phyloP scores from a whole-genome alignment of 2,888 invertebrate genomes.

The Drosophila cognata region DNA sequence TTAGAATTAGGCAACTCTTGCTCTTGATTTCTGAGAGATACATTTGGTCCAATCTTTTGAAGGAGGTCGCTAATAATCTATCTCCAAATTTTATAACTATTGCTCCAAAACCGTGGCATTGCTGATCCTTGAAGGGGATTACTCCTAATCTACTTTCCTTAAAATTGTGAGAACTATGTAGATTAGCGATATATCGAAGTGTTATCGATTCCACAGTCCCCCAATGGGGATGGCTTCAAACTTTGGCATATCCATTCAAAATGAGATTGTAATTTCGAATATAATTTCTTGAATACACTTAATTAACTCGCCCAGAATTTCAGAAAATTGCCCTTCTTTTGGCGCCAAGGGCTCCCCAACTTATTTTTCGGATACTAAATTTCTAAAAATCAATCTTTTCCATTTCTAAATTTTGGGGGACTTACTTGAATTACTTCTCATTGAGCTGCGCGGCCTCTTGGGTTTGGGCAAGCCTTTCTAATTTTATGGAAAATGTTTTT shows the following conservation, averaged over 20 bases:
- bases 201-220: no score
- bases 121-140: neutral
- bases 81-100: neutral
- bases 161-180: neutral
- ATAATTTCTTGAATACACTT: neutral
- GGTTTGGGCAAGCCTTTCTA: neutral
- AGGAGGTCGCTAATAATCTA: neutral
- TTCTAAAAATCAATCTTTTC: neutral
- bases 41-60: neutral
- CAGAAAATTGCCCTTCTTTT: neutral
- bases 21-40: no score
- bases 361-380: neutral
- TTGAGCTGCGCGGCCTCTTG: no score
- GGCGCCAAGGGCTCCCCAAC: no score
- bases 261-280: neutral
- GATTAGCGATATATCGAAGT: neutral
- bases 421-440: neutral
- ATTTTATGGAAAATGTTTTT: neutral
- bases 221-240: accelerated
- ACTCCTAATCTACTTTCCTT: neutral
- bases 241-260: neutral
- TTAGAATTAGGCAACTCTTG: neutral
- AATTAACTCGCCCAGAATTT: neutral
- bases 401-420: neutral
- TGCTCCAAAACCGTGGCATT: neutral